Evolutionary conservation across 2,113 vertebrate species (phyloP).

Genomic region (Neotoma lepida): DNA sequence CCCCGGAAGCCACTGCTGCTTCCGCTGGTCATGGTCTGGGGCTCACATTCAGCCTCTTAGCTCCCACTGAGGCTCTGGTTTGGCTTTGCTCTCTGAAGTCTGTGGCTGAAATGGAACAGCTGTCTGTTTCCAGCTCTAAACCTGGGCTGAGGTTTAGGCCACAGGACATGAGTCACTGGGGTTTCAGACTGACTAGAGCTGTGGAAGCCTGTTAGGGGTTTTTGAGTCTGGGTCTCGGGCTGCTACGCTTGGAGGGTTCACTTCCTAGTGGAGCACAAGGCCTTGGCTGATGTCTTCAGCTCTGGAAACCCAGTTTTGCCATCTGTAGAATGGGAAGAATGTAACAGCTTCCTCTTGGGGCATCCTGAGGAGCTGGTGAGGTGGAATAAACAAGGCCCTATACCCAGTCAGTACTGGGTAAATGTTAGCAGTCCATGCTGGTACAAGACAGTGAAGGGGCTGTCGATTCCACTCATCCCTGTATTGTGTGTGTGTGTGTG

Average conservation of each 20-base stretch:
- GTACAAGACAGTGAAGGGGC: fast-evolving
- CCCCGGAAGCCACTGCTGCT: fast-evolving
- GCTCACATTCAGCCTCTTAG: neutral
- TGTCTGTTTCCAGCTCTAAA: slow-evolving; percentile 12
- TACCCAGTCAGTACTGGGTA: neutral
- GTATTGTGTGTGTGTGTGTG: neutral
- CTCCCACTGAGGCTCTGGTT: neutral
- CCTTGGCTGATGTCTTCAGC: neutral
- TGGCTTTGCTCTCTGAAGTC: neutral
- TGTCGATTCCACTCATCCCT: fast-evolving
- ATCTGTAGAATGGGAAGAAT: neutral
- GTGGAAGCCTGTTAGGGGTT: neutral
- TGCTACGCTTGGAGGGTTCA: neutral
- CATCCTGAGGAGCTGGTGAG: neutral
- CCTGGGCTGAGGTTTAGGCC: slow-evolving; percentile 20
- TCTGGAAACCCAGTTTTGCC: neutral
- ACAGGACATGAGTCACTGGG: neutral
- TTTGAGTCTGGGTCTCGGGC: neutral
- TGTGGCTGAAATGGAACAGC: slow-evolving; percentile 7
- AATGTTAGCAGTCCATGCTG: fast-evolving
- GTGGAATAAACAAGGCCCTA: fast-evolving
- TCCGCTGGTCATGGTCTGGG: fast-evolving
- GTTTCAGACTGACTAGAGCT: neutral
- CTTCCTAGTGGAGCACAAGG: fast-evolving
- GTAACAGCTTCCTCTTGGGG: fast-evolving